Evolutionary conservation across 2,797 vertebrate species (phyloP).

Genomic region (Taeniopygia guttata): DNA sequence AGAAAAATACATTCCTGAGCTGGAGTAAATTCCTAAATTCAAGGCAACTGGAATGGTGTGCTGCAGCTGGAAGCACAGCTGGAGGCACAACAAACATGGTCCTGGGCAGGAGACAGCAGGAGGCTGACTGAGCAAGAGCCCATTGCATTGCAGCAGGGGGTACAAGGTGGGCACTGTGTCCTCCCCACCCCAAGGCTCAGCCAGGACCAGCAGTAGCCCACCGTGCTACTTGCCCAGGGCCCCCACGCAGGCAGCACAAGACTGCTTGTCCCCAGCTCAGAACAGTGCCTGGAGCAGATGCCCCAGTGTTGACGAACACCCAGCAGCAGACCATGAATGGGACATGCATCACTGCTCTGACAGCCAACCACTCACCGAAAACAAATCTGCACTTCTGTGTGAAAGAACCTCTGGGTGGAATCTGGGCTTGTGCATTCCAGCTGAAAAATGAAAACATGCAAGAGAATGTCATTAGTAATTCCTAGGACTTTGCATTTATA

Average conservation of each 20-base stretch:
- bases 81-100: neutral
- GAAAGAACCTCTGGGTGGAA: slow-evolving; percentile 66
- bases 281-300: neutral
- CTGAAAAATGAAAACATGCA: slow-evolving; percentile 42
- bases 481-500: neutral
- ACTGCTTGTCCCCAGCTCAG: neutral
- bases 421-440: slow-evolving; percentile 26
- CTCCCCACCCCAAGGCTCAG: neutral
- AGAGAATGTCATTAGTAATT: neutral
- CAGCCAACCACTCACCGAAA: slow-evolving; percentile 66
- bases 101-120: rapidly evolving
- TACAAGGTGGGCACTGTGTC: neutral
- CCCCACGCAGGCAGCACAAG: rapidly evolving
- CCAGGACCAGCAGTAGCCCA: neutral
- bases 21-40: neutral
- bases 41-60: neutral
- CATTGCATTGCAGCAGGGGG: rapidly evolving
- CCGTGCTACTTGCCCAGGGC: neutral
- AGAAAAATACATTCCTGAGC: neutral
- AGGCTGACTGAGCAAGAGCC: neutral
- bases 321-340: neutral
- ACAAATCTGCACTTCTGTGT: slow-evolving; percentile 74
- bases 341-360: neutral
- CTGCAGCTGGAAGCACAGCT: neutral
- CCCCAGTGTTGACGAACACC: neutral